A percentile compares a stretch with the other conserved stretches of the same genome.
phyloP scores from a whole-genome alignment of 2,888 invertebrate genomes.

The Agriopis marginaria region DNA sequence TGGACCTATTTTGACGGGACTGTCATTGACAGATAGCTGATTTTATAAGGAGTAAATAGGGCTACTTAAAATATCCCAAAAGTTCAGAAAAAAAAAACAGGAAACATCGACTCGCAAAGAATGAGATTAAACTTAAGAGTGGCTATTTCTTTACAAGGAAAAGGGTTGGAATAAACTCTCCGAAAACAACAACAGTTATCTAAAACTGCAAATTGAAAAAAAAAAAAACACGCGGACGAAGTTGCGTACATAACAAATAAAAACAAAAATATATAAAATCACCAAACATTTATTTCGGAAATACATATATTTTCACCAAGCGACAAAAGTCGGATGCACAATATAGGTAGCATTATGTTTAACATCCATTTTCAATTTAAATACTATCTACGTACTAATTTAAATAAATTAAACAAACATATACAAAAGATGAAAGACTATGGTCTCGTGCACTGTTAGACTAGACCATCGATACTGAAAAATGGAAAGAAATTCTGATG shows the following conservation, averaged over 20 bases:
- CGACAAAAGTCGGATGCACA: constrained; percentile 28
- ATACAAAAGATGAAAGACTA: constrained; percentile 29
- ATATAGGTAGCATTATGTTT: constrained; percentile 23
- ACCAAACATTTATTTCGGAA: constrained; percentile 38
- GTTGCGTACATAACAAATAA: neutral
- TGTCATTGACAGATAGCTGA: no score
- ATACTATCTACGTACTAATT: constrained; percentile 30
- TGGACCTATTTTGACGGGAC: no score
- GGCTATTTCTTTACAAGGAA: no score
- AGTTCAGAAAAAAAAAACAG: no score
- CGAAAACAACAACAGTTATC: no score
- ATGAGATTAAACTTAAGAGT: no score
- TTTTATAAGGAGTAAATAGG: no score
- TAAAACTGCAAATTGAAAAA: no score
- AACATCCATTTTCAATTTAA: constrained; percentile 28
- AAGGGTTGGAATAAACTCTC: no score
- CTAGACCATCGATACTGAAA: constrained; percentile 25
- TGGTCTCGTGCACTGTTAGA: constrained; percentile 40
- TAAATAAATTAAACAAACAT: constrained; percentile 44
- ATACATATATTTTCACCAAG: constrained; percentile 33
- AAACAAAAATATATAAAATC: constrained; percentile 22
- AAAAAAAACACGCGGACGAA: no score
- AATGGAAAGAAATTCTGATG: neutral
- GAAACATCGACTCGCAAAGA: no score
- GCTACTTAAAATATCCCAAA: no score